Evolutionary conservation across 2,797 vertebrate species (phyloP), one percentile per base, ranked within the genome.

Genomic region (Enteromius afrohamiltoni): DNA sequence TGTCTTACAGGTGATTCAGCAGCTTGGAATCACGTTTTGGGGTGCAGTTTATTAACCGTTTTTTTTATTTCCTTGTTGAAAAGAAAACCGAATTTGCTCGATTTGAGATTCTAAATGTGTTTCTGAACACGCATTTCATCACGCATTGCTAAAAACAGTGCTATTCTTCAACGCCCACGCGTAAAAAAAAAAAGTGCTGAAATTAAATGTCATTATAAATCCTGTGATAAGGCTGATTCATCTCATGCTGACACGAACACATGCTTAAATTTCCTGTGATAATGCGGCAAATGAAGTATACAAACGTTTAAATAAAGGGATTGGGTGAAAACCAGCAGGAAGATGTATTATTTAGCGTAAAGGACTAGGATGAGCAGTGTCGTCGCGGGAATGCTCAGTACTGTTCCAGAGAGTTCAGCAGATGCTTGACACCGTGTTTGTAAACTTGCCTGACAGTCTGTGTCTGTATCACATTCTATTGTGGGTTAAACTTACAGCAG

Each of bases 251-350:
- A 23, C 51, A 31, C 17, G 11, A 11, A 17, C 40, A 49, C 21
- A n/a, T 10, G 19, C 10, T 17, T 9, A 6, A 1, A 11, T 51
- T 67, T n/a, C 49, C 19, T 55, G 53, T 65, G 1, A 62, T 45
- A 45, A 79, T 26, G 40, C 10, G 7, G 14, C 53, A 71, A 64
- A 31, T 23, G 14, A 42, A 13, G 1, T 31, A 34, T 17, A 53
- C 21, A 11, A 11, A 45, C 10, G 2, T 64, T 51, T 6, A 62
- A 37, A 82, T 58, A 23, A 58, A 51, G 19, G 67, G n/a, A 34
- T 58, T 79, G 62, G 8, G 60, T 62, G 19, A 42, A 42, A 80
- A 77, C 65, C 73, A 83, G 29, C 82, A 76, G 76, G 80, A 83
- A 85, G 31, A 19, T 77, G n/a, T 55, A 64, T 31, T 1, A 19